phyloP scores from a whole-genome alignment of 2,888 invertebrate species.

The Eupithecia centaureata region DNA sequence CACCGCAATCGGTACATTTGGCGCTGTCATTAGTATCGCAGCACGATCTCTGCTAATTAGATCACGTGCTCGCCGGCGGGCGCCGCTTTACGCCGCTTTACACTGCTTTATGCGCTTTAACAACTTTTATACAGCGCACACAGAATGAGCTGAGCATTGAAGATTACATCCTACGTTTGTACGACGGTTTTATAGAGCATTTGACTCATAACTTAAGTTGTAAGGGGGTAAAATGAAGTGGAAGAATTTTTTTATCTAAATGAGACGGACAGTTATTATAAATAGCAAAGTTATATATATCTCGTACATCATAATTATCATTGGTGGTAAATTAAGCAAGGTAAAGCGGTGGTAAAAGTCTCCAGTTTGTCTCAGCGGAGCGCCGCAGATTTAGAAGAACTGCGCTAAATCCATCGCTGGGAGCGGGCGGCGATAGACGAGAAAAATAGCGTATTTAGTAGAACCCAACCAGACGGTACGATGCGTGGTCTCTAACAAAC shows the following conservation, averaged over 20 bases:
- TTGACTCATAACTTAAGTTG: not conserved
- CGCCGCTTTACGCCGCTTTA: not conserved
- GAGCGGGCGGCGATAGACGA: conserved; percentile 3
- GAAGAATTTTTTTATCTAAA: too few species aligned
- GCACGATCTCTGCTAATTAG: conserved; percentile 29
- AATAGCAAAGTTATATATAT: too few species aligned
- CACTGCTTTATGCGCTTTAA: not conserved
- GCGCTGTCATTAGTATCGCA: conserved; percentile 26
- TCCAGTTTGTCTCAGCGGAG: not conserved
- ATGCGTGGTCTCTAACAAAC: not conserved
- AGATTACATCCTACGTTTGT: not conserved
- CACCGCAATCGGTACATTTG: not conserved
- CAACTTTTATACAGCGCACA: not conserved
- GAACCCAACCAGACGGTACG: not conserved
- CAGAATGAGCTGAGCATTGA: not conserved
- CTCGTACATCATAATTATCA: not conserved
- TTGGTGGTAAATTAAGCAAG: not conserved
- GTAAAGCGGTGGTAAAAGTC: too few species aligned
- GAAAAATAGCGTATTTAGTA: conserved; percentile 18
- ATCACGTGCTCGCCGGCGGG: conserved; percentile 23
- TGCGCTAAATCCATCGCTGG: not conserved
- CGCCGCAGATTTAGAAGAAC: not conserved
- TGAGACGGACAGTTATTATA: too few species aligned
- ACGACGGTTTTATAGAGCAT: not conserved
- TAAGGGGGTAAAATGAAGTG: too few species aligned